These are phyloP conservation scores for Montipora cactus DNA, from an alignment of 64 coral and sea anemone genomes.

Conservation along the genomic window DNA sequence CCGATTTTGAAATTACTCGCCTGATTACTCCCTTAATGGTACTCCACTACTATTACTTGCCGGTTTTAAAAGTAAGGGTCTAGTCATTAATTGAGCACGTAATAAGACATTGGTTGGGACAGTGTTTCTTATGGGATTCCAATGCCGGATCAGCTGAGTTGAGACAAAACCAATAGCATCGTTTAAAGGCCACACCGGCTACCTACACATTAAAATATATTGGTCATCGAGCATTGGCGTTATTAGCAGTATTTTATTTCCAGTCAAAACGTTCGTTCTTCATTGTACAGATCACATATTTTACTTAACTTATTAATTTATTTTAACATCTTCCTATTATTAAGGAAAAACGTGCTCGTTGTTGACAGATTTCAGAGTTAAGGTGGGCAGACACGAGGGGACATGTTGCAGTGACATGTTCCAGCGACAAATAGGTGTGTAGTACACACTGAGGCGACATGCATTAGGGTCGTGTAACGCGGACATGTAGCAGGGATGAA, in stretches of 20 bases:
- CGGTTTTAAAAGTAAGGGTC: background rate
- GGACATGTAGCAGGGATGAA: too few species aligned
- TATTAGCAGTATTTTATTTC: background rate
- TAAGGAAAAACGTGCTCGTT: background rate
- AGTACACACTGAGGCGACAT: too few species aligned
- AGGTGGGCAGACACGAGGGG: too few species aligned
- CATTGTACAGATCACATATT: background rate
- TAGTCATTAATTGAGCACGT: background rate
- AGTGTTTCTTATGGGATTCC: background rate
- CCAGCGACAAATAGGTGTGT: too few species aligned
- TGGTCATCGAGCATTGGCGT: background rate
- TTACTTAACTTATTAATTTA: conserved; percentile 4
- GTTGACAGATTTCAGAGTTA: background rate
- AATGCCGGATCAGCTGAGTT: too few species aligned
- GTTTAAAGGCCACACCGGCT: too few species aligned
- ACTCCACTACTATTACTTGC: background rate
- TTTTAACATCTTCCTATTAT: background rate
- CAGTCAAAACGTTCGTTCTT: background rate
- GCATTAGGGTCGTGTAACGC: too few species aligned
- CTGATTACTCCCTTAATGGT: too few species aligned
- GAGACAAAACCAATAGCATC: too few species aligned
- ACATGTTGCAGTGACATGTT: too few species aligned
- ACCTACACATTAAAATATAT: too few species aligned
- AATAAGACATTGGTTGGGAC: background rate
- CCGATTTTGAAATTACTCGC: too few species aligned